A percentile compares a stretch with the other conserved stretches of the same genome.
These are phyloP conservation scores for Melinaea menophilus DNA, from an alignment of 2,888 invertebrate species.

Conservation along the genomic window DNA sequence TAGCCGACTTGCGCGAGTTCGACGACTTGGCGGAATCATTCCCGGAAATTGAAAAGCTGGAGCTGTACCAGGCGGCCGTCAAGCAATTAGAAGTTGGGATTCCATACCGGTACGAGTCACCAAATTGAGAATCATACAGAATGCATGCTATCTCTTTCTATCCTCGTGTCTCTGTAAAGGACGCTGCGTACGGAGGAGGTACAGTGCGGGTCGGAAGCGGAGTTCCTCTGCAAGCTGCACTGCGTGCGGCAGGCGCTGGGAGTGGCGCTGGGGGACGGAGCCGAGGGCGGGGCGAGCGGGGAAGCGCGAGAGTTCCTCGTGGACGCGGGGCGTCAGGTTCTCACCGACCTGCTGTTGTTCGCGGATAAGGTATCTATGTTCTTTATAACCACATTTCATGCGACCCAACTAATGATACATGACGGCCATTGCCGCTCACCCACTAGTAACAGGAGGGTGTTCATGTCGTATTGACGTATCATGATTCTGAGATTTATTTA, in stretches of 20 bases:
- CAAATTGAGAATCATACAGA: not conserved
- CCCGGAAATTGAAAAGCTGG: constrained; percentile 88
- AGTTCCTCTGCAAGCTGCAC: constrained; percentile 97
- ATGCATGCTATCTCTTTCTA: not conserved
- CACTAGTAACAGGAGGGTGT: too few relatives aligned
- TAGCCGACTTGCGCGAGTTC: constrained; percentile 92
- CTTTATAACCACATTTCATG: not conserved
- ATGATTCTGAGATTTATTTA: too few relatives aligned
- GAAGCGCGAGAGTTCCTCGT: constrained; percentile 88
- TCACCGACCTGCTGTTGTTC: constrained; percentile 90
- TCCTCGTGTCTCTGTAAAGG: constrained; percentile 51
- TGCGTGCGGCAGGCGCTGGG: constrained; percentile 94
- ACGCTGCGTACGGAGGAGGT: constrained; percentile 91
- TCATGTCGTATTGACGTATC: too few relatives aligned
- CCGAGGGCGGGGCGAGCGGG: constrained; percentile 73
- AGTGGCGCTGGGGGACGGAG: constrained; percentile 83
- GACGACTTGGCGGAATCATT: constrained; percentile 88
- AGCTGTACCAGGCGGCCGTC: constrained; percentile 90
- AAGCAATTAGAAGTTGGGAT: constrained; percentile 89
- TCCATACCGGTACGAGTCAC: constrained; percentile 75
- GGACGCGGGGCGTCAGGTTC: constrained; percentile 91
- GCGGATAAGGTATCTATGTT: constrained; percentile 84
- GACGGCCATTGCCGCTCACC: too few relatives aligned
- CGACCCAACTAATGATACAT: too few relatives aligned
- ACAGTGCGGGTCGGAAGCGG: constrained; percentile 92